Percentiles rank a stretch among this genome's conserved stretches.
phyloP scores from a whole-genome alignment of 2,113 vertebrate species.

The Siniperca knerii region DNA sequence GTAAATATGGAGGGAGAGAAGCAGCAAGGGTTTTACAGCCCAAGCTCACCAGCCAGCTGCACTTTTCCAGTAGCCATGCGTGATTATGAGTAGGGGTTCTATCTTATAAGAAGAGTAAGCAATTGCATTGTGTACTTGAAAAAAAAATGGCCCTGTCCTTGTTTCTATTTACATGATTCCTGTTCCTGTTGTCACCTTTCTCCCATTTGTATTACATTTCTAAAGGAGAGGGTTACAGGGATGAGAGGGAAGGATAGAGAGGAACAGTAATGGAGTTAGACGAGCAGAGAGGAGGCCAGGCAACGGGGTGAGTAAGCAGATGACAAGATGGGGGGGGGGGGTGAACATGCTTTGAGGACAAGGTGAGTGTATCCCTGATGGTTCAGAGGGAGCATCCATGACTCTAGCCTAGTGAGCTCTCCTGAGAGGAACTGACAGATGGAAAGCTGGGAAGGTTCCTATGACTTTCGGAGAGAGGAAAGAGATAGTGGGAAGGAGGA shows the following conservation, averaged over 20 bases:
- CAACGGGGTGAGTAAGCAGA: not conserved
- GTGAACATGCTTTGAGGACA: constrained; percentile 18
- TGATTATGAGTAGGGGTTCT: not conserved
- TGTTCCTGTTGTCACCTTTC: not conserved
- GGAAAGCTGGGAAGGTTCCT: constrained; percentile 3
- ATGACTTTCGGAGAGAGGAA: not conserved
- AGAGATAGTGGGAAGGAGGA: not conserved
- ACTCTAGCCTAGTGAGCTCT: constrained; percentile 34
- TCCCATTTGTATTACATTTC: not conserved
- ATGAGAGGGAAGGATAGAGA: not conserved
- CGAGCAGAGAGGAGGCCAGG: not conserved
- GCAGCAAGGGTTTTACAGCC: not conserved
- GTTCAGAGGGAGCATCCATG: constrained; percentile 16
- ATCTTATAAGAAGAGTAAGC: not conserved
- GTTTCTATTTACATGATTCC: not conserved
- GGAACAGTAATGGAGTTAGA: not conserved
- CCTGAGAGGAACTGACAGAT: constrained; percentile 51
- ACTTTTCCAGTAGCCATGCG: not conserved
- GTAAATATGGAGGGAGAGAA: constrained; percentile 11
- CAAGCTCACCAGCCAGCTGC: not conserved
- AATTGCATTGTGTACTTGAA: not conserved
- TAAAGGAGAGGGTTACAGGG: not conserved
- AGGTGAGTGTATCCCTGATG: constrained; percentile 26
- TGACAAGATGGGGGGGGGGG: constrained; percentile 29
- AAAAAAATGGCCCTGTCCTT: not conserved